Percentiles rank a stretch among this genome's conserved stretches.
These are phyloP conservation scores for Apodemus speciosus DNA, from an alignment of 2,113 vertebrate genomes.

Conservation along the genomic window DNA sequence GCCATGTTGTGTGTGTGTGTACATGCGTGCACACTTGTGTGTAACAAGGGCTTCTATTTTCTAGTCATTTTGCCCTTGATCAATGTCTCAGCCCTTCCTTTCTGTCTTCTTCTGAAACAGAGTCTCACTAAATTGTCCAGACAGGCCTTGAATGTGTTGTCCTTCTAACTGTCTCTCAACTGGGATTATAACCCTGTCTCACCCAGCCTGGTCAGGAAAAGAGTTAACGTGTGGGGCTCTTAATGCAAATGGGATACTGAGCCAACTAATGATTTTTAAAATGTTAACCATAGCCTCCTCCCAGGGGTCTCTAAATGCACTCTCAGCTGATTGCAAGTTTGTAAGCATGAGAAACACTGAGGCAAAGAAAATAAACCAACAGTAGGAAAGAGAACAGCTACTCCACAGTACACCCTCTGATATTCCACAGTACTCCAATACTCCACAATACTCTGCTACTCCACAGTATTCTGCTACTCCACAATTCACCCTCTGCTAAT, in stretches of 20 bases:
- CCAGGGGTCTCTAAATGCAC: background rate
- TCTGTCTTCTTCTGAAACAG: background rate
- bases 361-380: background rate
- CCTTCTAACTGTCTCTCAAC: background rate
- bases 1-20: background rate
- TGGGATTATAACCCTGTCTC: background rate
- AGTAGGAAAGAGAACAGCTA: background rate
- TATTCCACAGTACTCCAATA: too few species aligned
- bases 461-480: too few species aligned
- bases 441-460: too few species aligned
- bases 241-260: background rate
- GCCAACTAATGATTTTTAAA: background rate
- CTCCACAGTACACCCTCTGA: background rate
- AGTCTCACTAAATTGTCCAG: background rate
- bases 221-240: background rate
- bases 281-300: background rate
- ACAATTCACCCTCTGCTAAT: too few species aligned
- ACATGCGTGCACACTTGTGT: background rate
- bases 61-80: background rate
- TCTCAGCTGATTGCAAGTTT: background rate
- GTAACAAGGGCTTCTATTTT: too few species aligned
- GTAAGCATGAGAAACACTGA: background rate
- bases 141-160: background rate
- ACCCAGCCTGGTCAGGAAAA: background rate
- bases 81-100: background rate